phyloP scores from a whole-genome alignment of 2,113 vertebrate genomes.

The Gracilinanus agilis region DNA sequence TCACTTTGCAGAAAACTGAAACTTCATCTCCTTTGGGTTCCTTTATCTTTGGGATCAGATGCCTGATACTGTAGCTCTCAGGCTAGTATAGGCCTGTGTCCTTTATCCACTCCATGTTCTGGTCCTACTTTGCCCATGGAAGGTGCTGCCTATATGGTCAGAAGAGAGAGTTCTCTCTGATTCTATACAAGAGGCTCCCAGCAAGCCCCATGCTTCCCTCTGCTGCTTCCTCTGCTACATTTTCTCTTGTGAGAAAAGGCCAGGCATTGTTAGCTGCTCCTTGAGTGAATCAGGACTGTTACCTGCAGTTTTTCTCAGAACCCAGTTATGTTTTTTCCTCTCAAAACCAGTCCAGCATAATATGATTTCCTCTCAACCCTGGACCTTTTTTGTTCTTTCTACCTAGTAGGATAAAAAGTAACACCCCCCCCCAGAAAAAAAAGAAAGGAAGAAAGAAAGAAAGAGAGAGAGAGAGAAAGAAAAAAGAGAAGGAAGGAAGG shows the following conservation, averaged over 20 bases:
- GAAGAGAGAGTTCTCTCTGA: not conserved
- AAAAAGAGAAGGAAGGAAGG: not conserved
- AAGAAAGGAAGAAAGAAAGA: not conserved
- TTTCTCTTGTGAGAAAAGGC: not conserved
- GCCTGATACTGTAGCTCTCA: not conserved
- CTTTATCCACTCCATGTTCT: not conserved
- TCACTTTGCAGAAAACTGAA: conserved; percentile 10
- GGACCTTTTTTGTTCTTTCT: conserved; percentile 41
- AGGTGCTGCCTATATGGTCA: not conserved
- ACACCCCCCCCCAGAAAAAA: conserved; percentile 27
- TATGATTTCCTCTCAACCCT: conserved; percentile 31
- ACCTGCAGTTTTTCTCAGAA: not conserved
- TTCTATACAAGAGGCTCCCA: not conserved
- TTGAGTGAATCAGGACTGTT: not conserved
- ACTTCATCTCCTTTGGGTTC: conserved; percentile 19
- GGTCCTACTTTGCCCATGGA: not conserved
- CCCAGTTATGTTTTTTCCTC: conserved; percentile 31
- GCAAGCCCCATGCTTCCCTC: not conserved
- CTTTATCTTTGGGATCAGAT: conserved; percentile 19
- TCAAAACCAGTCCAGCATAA: not conserved
- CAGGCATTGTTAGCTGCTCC: not conserved
- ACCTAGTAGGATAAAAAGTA: conserved; percentile 37
- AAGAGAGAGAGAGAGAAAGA: not conserved
- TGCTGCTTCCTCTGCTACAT: not conserved
- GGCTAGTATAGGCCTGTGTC: not conserved